phyloP scores from a whole-genome alignment of 2,888 invertebrate genomes.

The Cryptophagus acutangulus region DNA sequence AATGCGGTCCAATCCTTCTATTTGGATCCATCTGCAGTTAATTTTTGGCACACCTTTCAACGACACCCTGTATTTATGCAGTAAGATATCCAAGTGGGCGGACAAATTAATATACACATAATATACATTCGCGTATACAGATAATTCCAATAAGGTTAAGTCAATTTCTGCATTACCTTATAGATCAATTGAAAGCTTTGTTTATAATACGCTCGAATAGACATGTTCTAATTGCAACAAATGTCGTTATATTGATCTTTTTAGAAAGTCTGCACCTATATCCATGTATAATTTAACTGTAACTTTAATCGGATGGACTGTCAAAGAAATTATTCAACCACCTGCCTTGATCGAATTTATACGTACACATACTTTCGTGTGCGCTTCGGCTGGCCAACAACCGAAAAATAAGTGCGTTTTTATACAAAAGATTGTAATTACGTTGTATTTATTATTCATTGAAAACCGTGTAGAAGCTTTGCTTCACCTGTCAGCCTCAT shows the following conservation, averaged over 20 bases:
- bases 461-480: constrained; percentile 10
- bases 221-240: not conserved
- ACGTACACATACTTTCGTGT: too few species aligned
- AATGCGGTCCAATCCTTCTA: too few species aligned
- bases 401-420: constrained; percentile 15
- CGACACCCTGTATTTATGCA: too few species aligned
- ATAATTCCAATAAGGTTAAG: constrained; percentile 11
- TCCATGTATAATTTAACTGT: not conserved
- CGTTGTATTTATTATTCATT: constrained; percentile 15
- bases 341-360: constrained; percentile 14
- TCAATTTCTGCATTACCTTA: constrained; percentile 14
- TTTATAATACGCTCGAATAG: constrained; percentile 12
- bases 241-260: too few species aligned
- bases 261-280: too few species aligned
- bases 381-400: too few species aligned
- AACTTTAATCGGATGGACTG: constrained; percentile 2
- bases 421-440: constrained; percentile 16
- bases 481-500: constrained; percentile 13
- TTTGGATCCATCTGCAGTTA: too few species aligned
- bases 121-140: constrained; percentile 13
- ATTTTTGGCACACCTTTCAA: too few species aligned
- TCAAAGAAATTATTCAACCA: constrained; percentile 10
- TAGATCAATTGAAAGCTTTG: constrained; percentile 10
- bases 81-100: constrained; percentile 10
- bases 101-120: constrained; percentile 13